A percentile compares a stretch with the other conserved stretches of the same genome.
phyloP scores from a whole-genome alignment of 1,140 invertebrate species.

The Nixonia krombeini region DNA sequence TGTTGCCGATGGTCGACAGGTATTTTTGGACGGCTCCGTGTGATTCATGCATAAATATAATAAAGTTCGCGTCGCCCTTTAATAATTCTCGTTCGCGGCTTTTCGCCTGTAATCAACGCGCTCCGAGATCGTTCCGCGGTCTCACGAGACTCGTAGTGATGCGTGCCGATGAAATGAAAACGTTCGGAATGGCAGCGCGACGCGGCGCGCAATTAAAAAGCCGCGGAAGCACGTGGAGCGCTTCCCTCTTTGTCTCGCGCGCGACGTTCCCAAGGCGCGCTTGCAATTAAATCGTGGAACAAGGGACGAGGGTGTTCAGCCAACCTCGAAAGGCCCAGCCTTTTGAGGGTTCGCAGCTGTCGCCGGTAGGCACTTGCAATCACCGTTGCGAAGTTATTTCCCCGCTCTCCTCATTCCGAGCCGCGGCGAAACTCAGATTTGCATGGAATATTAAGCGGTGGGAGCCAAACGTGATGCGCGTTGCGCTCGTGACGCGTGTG shows the following conservation, averaged over 20 bases:
- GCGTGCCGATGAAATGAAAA: constrained; percentile 54
- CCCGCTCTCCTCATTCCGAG: constrained; percentile 5
- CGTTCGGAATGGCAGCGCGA: constrained; percentile 41
- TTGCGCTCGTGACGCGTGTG: background rate
- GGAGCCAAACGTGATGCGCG: background rate
- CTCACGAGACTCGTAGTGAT: constrained; percentile 50
- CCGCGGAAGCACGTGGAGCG: constrained; percentile 8
- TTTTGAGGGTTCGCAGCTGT: constrained; percentile 56
- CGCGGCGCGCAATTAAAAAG: constrained; percentile 45
- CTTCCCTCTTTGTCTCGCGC: constrained; percentile 24
- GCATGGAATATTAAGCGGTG: background rate
- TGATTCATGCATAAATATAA: constrained; percentile 47
- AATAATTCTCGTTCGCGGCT: constrained; percentile 48
- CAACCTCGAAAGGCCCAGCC: constrained; percentile 38
- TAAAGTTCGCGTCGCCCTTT: constrained; percentile 51
- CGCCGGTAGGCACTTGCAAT: constrained; percentile 40
- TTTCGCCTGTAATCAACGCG: constrained; percentile 46
- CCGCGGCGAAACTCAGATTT: background rate
- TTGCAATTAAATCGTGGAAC: constrained; percentile 61
- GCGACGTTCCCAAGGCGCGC: constrained; percentile 46
- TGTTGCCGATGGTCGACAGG: constrained; percentile 30
- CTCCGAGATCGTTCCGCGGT: constrained; percentile 36
- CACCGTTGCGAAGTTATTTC: constrained; percentile 24
- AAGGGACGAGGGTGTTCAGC: constrained; percentile 52
- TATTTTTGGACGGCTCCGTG: constrained; percentile 31